These are phyloP conservation scores for Syrrhaptes paradoxus DNA, from an alignment of 2,113 vertebrate genomes.

Conservation along the genomic window DNA sequence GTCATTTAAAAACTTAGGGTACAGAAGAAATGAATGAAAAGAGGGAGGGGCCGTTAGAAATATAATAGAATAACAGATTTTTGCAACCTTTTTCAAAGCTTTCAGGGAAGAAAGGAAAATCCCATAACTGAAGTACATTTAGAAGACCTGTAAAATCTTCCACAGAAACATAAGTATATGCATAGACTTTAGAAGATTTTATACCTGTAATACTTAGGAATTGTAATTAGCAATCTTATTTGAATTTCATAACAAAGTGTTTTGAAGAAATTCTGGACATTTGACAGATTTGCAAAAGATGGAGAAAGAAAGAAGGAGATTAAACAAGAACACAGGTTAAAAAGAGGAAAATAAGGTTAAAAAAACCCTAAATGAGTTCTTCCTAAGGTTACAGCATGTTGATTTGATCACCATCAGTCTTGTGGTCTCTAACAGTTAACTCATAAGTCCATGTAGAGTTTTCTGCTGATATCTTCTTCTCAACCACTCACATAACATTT, in stretches of 20 bases:
- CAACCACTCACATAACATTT: neutral
- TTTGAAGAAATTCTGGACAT: neutral
- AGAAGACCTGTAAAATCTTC: neutral
- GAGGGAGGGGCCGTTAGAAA: neutral
- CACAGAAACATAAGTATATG: neutral
- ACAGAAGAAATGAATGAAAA: neutral
- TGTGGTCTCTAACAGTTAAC: neutral
- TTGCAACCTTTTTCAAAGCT: neutral
- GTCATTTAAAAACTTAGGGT: neutral
- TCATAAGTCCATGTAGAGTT: neutral
- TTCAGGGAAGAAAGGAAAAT: neutral
- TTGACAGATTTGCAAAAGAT: neutral
- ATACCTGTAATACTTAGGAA: neutral
- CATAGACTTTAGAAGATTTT: neutral
- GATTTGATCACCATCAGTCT: neutral
- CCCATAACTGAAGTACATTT: neutral
- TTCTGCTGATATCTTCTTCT: neutral
- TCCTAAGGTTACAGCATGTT: neutral
- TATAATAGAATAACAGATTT: neutral
- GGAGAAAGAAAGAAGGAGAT: accelerated
- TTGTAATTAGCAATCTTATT: neutral
- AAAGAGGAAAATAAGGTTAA: neutral
- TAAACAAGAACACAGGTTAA: neutral
- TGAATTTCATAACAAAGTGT: neutral
- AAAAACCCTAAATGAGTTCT: neutral